Conservation (phyloP, 2,888 invertebrate species). For the Agrotis clavis region DNA sequence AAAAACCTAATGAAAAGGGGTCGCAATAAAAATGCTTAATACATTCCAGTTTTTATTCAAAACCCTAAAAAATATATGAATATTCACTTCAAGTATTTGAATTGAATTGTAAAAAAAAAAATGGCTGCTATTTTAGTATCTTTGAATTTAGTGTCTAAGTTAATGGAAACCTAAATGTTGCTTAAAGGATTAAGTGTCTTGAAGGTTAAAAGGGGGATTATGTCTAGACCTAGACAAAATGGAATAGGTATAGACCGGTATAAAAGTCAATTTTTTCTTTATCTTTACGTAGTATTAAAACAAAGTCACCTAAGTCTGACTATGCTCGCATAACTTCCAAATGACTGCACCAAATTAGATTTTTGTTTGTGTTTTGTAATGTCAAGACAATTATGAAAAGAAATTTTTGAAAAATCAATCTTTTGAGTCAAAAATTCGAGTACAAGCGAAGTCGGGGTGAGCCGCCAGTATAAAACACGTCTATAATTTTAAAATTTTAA, state of each 20-base stretch:
- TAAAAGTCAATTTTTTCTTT: background rate
- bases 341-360: no score
- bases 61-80: conserved; percentile 33
- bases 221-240: background rate
- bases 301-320: no score
- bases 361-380: no score
- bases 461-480: background rate
- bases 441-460: no score
- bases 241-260: no score
- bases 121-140: background rate
- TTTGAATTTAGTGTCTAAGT: background rate
- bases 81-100: conserved; percentile 23
- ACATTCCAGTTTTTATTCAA: conserved; percentile 38
- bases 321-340: no score
- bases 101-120: conserved; percentile 14
- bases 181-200: background rate
- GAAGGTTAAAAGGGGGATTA: no score
- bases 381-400: no score
- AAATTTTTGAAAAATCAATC: no score
- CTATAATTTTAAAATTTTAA: background rate
- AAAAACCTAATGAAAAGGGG: conserved; percentile 22
- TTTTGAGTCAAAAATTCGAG: no score
- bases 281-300: no score
- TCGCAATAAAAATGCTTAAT: conserved; percentile 40
- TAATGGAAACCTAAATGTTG: background rate